Base-by-base conservation (phyloP, 2,888 invertebrate species). In the Chrysopilus asiliformis region DNA sequence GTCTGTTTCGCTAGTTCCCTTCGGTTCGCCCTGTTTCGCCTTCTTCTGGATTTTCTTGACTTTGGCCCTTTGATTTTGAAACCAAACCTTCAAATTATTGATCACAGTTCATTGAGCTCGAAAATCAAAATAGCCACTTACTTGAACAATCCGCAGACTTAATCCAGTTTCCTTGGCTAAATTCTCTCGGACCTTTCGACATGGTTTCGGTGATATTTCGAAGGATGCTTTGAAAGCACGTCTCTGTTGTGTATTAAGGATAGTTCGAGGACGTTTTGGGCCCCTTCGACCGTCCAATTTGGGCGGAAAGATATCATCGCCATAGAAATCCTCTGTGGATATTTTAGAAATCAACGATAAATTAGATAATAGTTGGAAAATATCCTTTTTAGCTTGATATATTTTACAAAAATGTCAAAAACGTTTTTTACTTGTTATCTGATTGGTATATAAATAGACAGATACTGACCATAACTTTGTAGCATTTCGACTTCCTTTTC, bases 151-250 rank as follows among this genome's bases (percentile, higher is more conserved):
- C 46, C 85, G 68, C 25, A 86, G 79, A 51, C 81, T 84, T 35
- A 86, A 66, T 9, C 85, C 85, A 1, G 85, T 86, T 56, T 86
- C 85, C 54, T 83, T 82, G 9, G 85, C 85, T 42, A 86, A 64
- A 39, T 79, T 73, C 58, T 86, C 86, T 37, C 85, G 65, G 27
- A 83, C 80, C 67, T 85, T 85, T 49, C 84, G 64, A 52, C 83
- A 84, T 3, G 84, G 85, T 54, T 86, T 85, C 14, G 85, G 80
- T 49, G 83, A 84, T 48, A 83, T 71, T 63, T 86, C 85, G 60
- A 86, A 87, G 13, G 84, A 83, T 24, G 79, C 77, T 60, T 85
- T 86, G 60, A 86, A 86, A 44, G 84, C 83, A 46, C 83, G 66
- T 47, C 86, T 58, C 57, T 86, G 86, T 48, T 79, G 78, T 2